phyloP scores from a whole-genome alignment of 1,140 invertebrate genomes.

The Berghia stephanieae region DNA sequence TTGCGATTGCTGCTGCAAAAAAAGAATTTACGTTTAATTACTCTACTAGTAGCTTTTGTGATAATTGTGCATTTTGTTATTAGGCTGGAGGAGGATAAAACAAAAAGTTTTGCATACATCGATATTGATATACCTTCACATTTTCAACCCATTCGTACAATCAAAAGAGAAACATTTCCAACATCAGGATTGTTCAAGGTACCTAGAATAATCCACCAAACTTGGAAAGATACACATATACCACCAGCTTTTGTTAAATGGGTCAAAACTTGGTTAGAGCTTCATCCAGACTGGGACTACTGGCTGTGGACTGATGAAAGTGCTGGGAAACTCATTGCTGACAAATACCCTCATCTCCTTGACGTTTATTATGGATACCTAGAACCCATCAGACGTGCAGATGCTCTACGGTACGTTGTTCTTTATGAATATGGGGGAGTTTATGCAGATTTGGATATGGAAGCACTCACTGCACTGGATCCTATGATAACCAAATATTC shows the following conservation, averaged over 20 bases:
- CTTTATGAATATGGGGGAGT: conserved; percentile 62
- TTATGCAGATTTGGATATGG: conserved; percentile 62
- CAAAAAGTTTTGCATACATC: background rate
- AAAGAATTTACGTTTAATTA: background rate
- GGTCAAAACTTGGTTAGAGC: conserved; percentile 54
- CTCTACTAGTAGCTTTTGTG: background rate
- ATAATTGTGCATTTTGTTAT: conserved; percentile 21
- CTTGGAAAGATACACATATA: conserved; percentile 57
- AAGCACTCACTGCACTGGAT: conserved; percentile 54
- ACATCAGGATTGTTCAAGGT: conserved; percentile 42
- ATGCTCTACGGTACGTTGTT: conserved; percentile 59
- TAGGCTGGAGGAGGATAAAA: conserved; percentile 11
- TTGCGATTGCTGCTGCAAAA: too few species aligned
- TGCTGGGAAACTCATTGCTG: conserved; percentile 51
- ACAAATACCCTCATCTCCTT: conserved; percentile 53
- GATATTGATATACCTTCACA: conserved; percentile 11
- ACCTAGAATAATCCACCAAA: conserved; percentile 63
- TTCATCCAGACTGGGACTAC: conserved; percentile 60
- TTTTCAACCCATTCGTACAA: conserved; percentile 12
- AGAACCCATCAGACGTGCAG: conserved; percentile 55
- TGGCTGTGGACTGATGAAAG: conserved; percentile 63
- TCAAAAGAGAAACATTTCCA: conserved; percentile 33
- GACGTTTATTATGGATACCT: conserved; percentile 53
- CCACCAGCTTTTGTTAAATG: conserved; percentile 53
- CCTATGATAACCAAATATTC: conserved; percentile 51